Evolutionary conservation across 2,888 invertebrate species (phyloP).

Genomic region (Hedya salicella): DNA sequence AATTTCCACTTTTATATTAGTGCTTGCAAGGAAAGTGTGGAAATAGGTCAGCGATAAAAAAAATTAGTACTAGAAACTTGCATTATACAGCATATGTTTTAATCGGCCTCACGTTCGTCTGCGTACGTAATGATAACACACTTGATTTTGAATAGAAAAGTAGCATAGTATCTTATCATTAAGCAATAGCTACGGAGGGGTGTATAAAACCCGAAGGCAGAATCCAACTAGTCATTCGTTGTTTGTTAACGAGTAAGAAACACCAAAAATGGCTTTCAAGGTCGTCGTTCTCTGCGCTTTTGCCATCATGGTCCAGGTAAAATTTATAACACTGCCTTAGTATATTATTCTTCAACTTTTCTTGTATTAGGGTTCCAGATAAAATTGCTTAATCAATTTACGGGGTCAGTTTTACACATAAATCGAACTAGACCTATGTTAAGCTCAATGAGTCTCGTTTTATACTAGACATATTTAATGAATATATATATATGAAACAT

Average conservation of each 20-base stretch:
- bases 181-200: not conserved
- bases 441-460: too few relatives aligned
- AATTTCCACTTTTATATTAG: conserved; percentile 11
- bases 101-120: not conserved
- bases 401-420: too few relatives aligned
- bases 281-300: conserved; percentile 43
- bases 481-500: too few relatives aligned
- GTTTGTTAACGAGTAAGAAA: not conserved
- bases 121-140: not conserved
- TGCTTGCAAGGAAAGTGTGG: not conserved
- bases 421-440: too few relatives aligned
- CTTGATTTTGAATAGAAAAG: not conserved
- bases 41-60: conserved; percentile 12
- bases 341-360: too few relatives aligned
- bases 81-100: not conserved
- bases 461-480: too few relatives aligned
- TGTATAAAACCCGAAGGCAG: conserved; percentile 6
- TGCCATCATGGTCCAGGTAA: conserved; percentile 38
- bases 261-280: conserved; percentile 23
- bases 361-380: too few relatives aligned
- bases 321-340: not conserved
- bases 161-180: not conserved
- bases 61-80: conserved; percentile 3
- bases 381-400: too few relatives aligned
- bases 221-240: not conserved